Evolutionary conservation across 1,140 invertebrate genomes (phyloP), one percentile per base, ranked within the genome.

Genomic region (Listronotus oregonensis): DNA sequence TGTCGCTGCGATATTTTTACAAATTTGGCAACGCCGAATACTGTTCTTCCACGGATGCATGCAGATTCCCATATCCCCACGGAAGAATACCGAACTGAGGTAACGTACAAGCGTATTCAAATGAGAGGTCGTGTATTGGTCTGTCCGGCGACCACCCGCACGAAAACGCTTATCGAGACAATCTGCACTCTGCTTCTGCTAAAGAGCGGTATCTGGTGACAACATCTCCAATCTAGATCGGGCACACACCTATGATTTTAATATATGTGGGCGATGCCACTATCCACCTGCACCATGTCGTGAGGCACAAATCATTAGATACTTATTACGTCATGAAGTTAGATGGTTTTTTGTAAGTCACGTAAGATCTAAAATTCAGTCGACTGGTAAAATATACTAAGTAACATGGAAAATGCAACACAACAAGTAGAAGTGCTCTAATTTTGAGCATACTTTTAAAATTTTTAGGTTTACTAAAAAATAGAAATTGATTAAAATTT

Each of bases 221-320:
- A 79, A 79, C 69, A 79, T 79, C 77, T 77, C 60, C 76, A 76
- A 76, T 78, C 76, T 75, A 78, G 76, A 78, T 78, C 74, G 75
- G 75, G 74, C 72, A 71, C 72, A 77, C 75, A 77, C 76, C 75
- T 76, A 73, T 67, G 71, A 74, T 71, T 75, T 71, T 75, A 75
- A 75, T 73, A 67, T 69, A 74, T 69, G 72, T 71, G 62, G 69
- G 67, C 61, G 69, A 63, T 58, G 52, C 31, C 12, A 1, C 15
- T 47, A 58, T 63, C 49, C 50, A 54, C 60, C 60, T 63, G 60
- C 50, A 31, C 67, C 32, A 14, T 39, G 37, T 55, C 61, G 56
- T 62, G 62, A 56, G 51, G 17, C 50, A 63, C 60, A 50, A 46
- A 61, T 61, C 58, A 51, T 59, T 59, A 59, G 57, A 39, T 59